Base-by-base conservation (phyloP, 2,797 vertebrate genomes). In the Chloroceryle inda region DNA sequence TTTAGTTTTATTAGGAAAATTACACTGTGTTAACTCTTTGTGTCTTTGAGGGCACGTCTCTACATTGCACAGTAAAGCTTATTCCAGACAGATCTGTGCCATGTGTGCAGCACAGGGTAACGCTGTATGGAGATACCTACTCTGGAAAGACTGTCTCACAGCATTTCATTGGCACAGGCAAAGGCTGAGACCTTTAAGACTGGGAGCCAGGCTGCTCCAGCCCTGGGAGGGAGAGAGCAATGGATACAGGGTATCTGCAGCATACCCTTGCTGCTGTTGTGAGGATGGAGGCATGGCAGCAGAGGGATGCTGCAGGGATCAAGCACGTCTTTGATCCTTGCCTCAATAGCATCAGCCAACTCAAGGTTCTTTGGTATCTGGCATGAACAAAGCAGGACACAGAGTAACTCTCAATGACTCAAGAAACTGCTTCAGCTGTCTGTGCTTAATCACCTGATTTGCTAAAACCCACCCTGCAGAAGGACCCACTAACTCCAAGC, bases 1-100 rank as follows among this genome's bases (percentile, higher is more conserved):
- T 97, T 95, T 94, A 92, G 95, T 97, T 98, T 98, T 97, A 97
- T 98, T 98, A 97, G 89, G 97, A 97, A 98, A 98, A 98, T 98
- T 97, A 96, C 92, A 96, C 87, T 94, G 86, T 31, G 9, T 98
- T 98, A 98, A 98, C 96, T 98, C 96, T 97, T 98, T 96, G 75
- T 94, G 81, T 81, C 92, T 97, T 97, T 84, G 85, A 89, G 96
- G 91, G 69, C 94, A 92, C 0, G 0, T 72, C 64, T 89, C 82
- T 58, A 17, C 21, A 13, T 21, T 78, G 62, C 55, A 71, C 35
- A n/a, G 37, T 11, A 72, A 84, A 93, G 21, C 53, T 78, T 22
- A 6, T 58, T 75, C 35, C 42, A 92, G 42, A 53, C 23, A 78
- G 64, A 45, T 64, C 21, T 38, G 44, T 67, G 66, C 52, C 72